Base-by-base conservation (phyloP, 2,797 vertebrate species). In the Argentina silus region DNA sequence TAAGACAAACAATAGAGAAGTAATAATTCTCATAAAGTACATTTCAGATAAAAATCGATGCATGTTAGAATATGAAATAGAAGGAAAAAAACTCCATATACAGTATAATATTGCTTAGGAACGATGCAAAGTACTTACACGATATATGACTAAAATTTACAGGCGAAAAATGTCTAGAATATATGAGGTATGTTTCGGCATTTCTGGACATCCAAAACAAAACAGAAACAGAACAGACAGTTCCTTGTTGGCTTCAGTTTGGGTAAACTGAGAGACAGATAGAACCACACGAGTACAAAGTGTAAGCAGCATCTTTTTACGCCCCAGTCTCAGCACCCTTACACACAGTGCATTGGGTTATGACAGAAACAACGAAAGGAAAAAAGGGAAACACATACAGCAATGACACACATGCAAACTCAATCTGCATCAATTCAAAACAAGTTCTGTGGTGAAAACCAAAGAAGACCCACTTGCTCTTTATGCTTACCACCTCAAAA, bases 31-130 rank as follows among this genome's bases (percentile, higher is more conserved):
- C 81, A 81, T 83, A 79, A 78, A 77, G 72, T 86, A 12, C 36
- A 73, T 84, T 84, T 82, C n/a, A 76, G 84, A 89, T 86, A 90
- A 85, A 90, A 90, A 89, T 88, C 85, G 84, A 84, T 88, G 81
- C 76, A 81, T 79, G 80, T 87, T 81, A 76, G 81, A 81, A 88
- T 83, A 87, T 88, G 86, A 88, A 90, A 88, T 85, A 77, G 78
- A 83, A 81, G 77, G 75, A 87, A 81, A 81, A 86, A 82, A 88
- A 91, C 76, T 83, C 55, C 81, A 86, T 90, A 71, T 90, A 91
- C 88, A 90, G 77, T 88, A 83, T 75, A 91, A 51, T 94, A 94
- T 94, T 94, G 93, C 93, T 94, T 93, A 80, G 78, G 89, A 91
- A 93, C 86, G 83, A 84, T 92, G 80, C 78, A 81, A 79, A 86